Evolutionary conservation across 1,140 invertebrate genomes (phyloP).

Genomic region (Drosophila ohnishii): DNA sequence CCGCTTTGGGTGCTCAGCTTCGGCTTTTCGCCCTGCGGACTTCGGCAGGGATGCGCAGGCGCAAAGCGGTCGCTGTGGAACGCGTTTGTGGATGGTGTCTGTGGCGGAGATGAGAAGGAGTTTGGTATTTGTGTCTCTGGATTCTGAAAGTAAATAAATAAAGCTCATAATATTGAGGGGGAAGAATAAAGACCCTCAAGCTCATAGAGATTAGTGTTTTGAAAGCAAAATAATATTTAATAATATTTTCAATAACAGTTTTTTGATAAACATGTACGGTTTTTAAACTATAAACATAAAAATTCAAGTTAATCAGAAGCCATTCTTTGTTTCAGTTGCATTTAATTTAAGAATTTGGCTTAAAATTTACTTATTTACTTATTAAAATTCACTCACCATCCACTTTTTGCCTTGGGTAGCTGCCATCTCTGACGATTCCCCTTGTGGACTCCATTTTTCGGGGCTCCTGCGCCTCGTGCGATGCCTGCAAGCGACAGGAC

Average conservation of each 20-base stretch:
- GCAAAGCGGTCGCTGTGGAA: conserved; percentile 27
- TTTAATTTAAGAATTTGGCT: not conserved
- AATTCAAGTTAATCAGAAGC: not conserved
- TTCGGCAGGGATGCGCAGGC: conserved; percentile 21
- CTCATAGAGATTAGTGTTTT: not conserved
- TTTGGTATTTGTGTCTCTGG: not conserved
- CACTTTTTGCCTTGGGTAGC: not conserved
- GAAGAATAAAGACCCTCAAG: not conserved
- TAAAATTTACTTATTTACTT: not conserved
- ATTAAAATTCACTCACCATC: not conserved
- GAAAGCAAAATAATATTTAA: not conserved
- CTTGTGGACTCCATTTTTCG: conserved; percentile 19
- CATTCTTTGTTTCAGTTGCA: not conserved
- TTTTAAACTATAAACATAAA: too few species aligned
- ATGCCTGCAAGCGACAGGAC: conserved; percentile 16
- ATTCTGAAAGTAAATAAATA: not conserved
- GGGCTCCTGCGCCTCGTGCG: conserved; percentile 10
- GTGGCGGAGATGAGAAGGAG: conserved; percentile 27
- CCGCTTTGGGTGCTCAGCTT: not conserved
- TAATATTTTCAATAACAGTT: not conserved
- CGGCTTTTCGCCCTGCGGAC: conserved; percentile 2
- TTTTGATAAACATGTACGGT: not conserved
- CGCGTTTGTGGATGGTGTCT: conserved; percentile 25
- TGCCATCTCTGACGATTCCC: conserved; percentile 15
- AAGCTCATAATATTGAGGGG: not conserved